These are phyloP conservation scores for Zoroaster sp. DNA, from an alignment of 53 echinoderm and acorn worm genomes.

Conservation along the genomic window DNA sequence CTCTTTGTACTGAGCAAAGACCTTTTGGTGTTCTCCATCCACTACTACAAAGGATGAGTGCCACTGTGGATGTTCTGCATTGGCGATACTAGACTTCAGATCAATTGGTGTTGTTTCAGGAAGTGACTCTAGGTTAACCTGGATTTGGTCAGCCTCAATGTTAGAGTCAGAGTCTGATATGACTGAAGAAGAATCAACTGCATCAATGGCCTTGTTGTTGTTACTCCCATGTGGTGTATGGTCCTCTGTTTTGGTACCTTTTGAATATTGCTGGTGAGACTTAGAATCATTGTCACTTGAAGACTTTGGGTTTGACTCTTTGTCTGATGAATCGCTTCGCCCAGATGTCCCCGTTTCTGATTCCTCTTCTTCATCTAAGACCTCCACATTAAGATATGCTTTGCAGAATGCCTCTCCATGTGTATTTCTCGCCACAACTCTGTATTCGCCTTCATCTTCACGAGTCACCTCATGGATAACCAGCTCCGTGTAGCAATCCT, in stretches of 20 bases:
- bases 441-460: slow-evolving; percentile 80
- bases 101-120: background rate
- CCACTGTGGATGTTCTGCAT: background rate
- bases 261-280: background rate
- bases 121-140: background rate
- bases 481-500: slow-evolving; percentile 74
- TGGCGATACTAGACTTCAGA: background rate
- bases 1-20: slow-evolving; percentile 41
- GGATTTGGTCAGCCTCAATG: slow-evolving; percentile 20
- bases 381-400: slow-evolving; percentile 68
- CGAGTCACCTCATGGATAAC: slow-evolving; percentile 65
- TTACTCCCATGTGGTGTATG: background rate
- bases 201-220: background rate
- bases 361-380: slow-evolving; percentile 22
- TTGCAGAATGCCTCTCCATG: slow-evolving; percentile 66
- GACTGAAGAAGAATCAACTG: slow-evolving; percentile 29
- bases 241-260: background rate
- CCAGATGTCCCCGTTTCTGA: slow-evolving; percentile 36
- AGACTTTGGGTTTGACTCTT: slow-evolving; percentile 24
- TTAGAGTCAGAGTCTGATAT: slow-evolving; percentile 22
- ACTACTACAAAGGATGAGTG: background rate
- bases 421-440: slow-evolving; percentile 60
- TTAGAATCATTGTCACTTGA: slow-evolving; percentile 11
- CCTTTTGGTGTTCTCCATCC: slow-evolving; percentile 4
- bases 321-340: slow-evolving; percentile 35